These are phyloP conservation scores for Neelides sp. DNA, from an alignment of 1,140 invertebrate species.

Conservation along the genomic window DNA sequence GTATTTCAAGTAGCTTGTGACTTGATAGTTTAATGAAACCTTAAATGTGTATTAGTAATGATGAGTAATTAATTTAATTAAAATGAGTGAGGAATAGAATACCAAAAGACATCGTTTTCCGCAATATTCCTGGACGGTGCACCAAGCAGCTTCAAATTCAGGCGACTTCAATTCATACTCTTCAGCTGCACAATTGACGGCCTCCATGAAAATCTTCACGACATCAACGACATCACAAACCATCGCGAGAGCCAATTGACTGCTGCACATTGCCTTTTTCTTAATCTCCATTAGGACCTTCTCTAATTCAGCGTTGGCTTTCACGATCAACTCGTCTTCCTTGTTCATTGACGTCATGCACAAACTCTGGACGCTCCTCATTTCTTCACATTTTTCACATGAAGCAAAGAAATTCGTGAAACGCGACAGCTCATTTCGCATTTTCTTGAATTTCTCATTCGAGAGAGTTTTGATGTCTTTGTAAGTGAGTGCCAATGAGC, in stretches of 20 bases:
- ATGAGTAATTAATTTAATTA: too few relatives aligned
- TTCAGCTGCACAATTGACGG: conserved; percentile 28
- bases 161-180: conserved; percentile 27
- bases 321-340: conserved; percentile 28
- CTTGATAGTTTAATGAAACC: too few relatives aligned
- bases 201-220: conserved; percentile 28
- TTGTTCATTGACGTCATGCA: conserved; percentile 27
- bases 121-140: conserved; percentile 23
- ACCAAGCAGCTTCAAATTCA: conserved; percentile 30
- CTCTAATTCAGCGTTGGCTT: conserved; percentile 29
- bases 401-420: too few relatives aligned
- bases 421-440: too few relatives aligned
- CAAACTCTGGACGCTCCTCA: too few relatives aligned
- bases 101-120: conserved; percentile 25
- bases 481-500: too few relatives aligned
- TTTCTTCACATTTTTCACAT: too few relatives aligned
- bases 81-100: too few relatives aligned
- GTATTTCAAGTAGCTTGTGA: too few relatives aligned
- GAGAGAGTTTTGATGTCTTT: too few relatives aligned
- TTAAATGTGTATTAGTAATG: too few relatives aligned
- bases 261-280: conserved; percentile 21
- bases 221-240: conserved; percentile 22
- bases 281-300: conserved; percentile 27
- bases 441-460: too few relatives aligned
- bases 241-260: conserved; percentile 24